Base-by-base conservation (phyloP, 1,140 invertebrate genomes). In the Carposina sasakii region DNA sequence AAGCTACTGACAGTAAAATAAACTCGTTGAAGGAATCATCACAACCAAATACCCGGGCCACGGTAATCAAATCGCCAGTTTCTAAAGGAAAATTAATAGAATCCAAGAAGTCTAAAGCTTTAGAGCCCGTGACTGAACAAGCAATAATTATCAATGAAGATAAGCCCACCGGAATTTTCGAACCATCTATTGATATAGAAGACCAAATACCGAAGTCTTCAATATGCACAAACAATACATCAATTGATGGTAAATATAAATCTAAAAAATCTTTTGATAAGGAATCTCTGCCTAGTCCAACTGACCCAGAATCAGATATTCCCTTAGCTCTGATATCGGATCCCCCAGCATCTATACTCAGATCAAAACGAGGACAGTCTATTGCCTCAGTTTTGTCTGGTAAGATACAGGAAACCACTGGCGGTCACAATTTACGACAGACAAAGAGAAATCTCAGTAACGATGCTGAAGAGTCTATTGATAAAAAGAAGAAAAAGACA, bases 151-250 rank as follows among this genome's bases (percentile, higher is more conserved):
- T 85, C 1, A 84, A 85, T 63, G 68, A 78, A 1, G 83, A 86
- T 52, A 85, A 87, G 51, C 89, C 89, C 0, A 89, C 89, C 0
- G 89, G 89, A 12, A 88, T 90, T 54, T 90, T 90, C 70, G 88
- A 89, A 57, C 87, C 89, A 0, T 89, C 89, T 5, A 72, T 89
- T 22, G 88, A 90, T 65, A 71, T 90, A 41, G 89, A 90, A 77
- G 85, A 89, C 48, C 88, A 89, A 70, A 89, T 89, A 52, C 88
- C 88, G 2, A 85, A 88, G 41, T 82, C 86, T 6, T 88, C 87
- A 22, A 86, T 85, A 46, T 75, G 81, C 52, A 63, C 81, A 8
- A 73, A 45, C 26, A 81, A 65, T 57, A 36, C 67, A 46, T 44
- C 77, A 70, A 17, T 63, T 52, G 76, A 84, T 23, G 63, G 54